Base-by-base conservation (phyloP, 2,797 vertebrate species). In the Scleropages formosus region DNA sequence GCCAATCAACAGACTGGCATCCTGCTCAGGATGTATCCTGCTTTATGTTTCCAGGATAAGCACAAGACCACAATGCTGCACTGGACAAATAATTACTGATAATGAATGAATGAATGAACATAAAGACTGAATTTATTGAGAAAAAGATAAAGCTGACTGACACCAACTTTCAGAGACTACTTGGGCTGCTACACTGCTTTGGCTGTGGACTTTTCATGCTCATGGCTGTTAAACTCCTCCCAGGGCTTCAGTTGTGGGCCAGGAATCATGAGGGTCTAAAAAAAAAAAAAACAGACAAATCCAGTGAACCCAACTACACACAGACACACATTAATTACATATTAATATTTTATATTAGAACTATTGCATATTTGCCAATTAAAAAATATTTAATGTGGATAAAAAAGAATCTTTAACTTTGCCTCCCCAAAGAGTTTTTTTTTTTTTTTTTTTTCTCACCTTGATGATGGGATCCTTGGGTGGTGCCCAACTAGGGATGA, bases 401-500 rank as follows among this genome's bases (percentile, higher is more conserved):
- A 39, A 39, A 39, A 39, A 39, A 39, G 39, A 39, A 2, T 39
- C 31, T 6, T 2, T 39, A 39, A 39, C 31, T 39, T 2, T 39
- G 31, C 2, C 31, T 39, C 39, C 31, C 39, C 39, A 39, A 39
- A 58, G 12, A 58, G 13, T 58, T 13, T n/a, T n/a, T n/a, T n/a
- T n/a, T n/a, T n/a, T n/a, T n/a, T n/a, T n/a, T n/a, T n/a, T n/a
- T n/a, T n/a, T 18, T 7, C 1, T 88, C 87, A 98, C 96, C 96
- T 96, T 97, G 4, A 94, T 26, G 62, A 97, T 83, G 0, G 96
- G 92, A 0, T 95, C 95, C 87, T 96, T 98, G 1, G 94, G 90
- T 0, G 97, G 96, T 8, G 96, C 95, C 97, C 97, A 99, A 0
- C 89, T 80, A 0, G 97, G 96, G 8, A 98, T 83, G 0, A 98